Evolutionary conservation across 2,797 vertebrate genomes (phyloP), one percentile per base, ranked within the genome.

Genomic region (Alouatta caraya): DNA sequence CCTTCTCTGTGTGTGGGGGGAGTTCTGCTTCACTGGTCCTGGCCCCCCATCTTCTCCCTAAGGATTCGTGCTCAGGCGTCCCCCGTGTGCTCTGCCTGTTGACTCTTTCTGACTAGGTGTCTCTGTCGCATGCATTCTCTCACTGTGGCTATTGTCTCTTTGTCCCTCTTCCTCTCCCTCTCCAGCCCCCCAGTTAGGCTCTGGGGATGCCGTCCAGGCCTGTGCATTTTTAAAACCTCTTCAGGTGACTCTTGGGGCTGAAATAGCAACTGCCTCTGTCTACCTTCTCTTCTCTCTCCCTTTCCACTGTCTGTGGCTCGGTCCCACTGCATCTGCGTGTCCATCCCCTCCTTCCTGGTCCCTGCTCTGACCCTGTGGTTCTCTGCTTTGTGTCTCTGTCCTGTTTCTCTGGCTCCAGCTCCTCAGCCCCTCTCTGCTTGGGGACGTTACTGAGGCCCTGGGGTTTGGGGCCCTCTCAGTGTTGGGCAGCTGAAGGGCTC

Each of bases 351-450:
- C 26, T 50, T 88, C 33, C 37, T 24, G n/a, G 52, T 11, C 67
- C 85, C 90, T 59, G 52, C 83, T 33, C 76, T 59, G 81, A 52
- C 86, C 82, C 90, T 22, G 2, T 30, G 4, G 42, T 91, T 96
- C 88, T 84, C 82, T 21, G 61, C 88, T 97, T 79, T 96, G 64
- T 44, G 85, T 96, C 79, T 90, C 73, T 88, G 82, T 88, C 92
- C 78, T 73, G 90, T 89, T 46, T 96, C 64, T 91, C 81, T 24
- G 88, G 79, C 67, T 95, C 59, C 4, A 14, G 24, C 90, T 84
- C 97, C 96, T 95, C 84, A 96, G 91, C 96, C 82, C 97, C 76
- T 95, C 96, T 97, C 83, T 96, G 87, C 93, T 50, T 82, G 93
- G 96, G 88, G 70, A 61, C 24, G 17, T 87, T 30, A 33, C 89